Percentiles rank a stretch among this genome's conserved stretches.
Evolutionary conservation across 2,113 vertebrate species (phyloP).

Genomic region (Columba janthina): DNA sequence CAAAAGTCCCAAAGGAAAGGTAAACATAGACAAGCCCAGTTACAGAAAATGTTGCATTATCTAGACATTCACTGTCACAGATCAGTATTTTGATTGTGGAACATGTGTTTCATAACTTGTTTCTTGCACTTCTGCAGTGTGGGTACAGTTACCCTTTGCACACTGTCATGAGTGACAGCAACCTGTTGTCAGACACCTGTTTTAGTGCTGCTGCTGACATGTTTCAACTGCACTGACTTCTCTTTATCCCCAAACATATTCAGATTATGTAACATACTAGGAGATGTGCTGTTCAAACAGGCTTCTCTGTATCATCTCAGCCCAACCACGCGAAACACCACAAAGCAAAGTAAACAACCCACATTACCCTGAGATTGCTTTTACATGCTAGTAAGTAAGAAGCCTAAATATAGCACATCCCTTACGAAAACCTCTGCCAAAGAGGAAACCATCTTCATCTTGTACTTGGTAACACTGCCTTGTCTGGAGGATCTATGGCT

Average conservation of each 20-base stretch:
- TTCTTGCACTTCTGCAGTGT: neutral
- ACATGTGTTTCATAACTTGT: neutral
- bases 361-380: neutral
- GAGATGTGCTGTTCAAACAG: neutral
- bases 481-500: neutral
- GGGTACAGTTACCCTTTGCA: neutral
- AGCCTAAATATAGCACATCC: neutral
- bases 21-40: slow-evolving; percentile 45
- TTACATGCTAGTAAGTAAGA: neutral
- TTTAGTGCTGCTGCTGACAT: neutral
- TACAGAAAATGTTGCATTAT: neutral
- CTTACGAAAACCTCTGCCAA: neutral
- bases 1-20: slow-evolving; percentile 94
- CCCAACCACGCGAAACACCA: rapidly evolving
- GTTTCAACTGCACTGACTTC: neutral
- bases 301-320: neutral
- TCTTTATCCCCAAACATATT: neutral
- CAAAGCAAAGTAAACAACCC: neutral
- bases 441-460: neutral
- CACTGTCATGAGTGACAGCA: neutral
- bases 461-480: neutral
- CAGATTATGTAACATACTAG: neutral
- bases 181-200: neutral
- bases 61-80: neutral
- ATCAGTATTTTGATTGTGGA: neutral